Conservation (phyloP, 2,888 invertebrate genomes). For the Lasioglossum villosulum region DNA sequence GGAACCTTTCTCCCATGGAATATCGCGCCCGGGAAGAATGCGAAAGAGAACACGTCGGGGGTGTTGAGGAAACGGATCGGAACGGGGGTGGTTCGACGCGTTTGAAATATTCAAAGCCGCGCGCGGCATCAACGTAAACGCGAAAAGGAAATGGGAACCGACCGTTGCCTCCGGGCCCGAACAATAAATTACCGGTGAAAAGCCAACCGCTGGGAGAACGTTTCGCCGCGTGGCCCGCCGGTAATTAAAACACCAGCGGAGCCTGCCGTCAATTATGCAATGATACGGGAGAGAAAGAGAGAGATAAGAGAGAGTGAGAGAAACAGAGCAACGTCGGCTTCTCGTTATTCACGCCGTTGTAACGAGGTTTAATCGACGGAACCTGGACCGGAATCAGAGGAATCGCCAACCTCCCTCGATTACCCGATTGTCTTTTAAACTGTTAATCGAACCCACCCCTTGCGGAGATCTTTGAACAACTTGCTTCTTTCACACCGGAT, state of each 20-base stretch:
- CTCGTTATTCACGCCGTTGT: slow-evolving; percentile 12
- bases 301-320: too few species aligned
- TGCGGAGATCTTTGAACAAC: neutral
- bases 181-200: slow-evolving; percentile 33
- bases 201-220: slow-evolving; percentile 8
- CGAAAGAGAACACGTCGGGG: neutral
- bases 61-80: neutral
- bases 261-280: slow-evolving; percentile 32
- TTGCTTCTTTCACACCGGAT: neutral
- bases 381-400: neutral
- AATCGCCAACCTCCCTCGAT: neutral
- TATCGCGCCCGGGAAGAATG: neutral
- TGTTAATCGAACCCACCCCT: neutral
- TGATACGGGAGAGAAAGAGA: slow-evolving; percentile 11
- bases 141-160: slow-evolving; percentile 15
- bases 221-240: slow-evolving; percentile 14
- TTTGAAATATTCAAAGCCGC: slow-evolving; percentile 32
- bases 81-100: slow-evolving; percentile 3
- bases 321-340: neutral
- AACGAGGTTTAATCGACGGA: slow-evolving; percentile 20
- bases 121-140: slow-evolving; percentile 1
- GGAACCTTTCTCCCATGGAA: neutral
- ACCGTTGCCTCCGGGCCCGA: neutral
- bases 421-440: neutral
- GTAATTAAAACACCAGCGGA: slow-evolving; percentile 35